Evolutionary conservation across 2,113 vertebrate genomes (phyloP).

Genomic region (Callorhinus ursinus): DNA sequence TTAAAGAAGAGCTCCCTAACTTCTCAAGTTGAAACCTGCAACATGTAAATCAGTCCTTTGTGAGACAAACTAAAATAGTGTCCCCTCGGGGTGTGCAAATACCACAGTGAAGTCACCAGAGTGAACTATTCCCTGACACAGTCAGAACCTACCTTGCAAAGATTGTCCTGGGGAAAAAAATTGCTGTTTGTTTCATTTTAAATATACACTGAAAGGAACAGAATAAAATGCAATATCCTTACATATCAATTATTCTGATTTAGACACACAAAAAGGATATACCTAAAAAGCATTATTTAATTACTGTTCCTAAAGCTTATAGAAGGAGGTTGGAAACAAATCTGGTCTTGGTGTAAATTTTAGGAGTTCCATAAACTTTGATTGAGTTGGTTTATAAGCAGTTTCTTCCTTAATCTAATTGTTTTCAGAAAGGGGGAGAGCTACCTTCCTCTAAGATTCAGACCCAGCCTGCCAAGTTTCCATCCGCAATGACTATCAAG

Average conservation of each 20-base stretch:
- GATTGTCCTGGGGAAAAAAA: conserved; percentile 11
- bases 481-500: conserved; percentile 37
- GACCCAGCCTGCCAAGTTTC: conserved; percentile 52
- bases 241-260: not conserved
- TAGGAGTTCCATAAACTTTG: conserved; percentile 56
- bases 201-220: not conserved
- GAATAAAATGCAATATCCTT: not conserved
- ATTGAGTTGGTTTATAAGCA: conserved; percentile 6
- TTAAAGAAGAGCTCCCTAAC: conserved; percentile 74
- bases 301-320: not conserved
- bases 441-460: conserved; percentile 38
- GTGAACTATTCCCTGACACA: conserved; percentile 49
- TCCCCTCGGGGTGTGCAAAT: conserved; percentile 86
- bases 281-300: not conserved
- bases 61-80: conserved; percentile 85
- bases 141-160: conserved; percentile 44
- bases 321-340: not conserved
- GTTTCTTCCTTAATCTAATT: conserved; percentile 48
- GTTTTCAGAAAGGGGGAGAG: conserved; percentile 50
- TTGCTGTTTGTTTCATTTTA: conserved; percentile 52
- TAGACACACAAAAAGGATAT: not conserved
- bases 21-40: conserved; percentile 85
- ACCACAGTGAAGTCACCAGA: conserved; percentile 81
- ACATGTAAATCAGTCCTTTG: conserved; percentile 85
- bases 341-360: conserved; percentile 37